Conservation (phyloP, 2,888 invertebrate species). For the Brachypalpus laphriformis region DNA sequence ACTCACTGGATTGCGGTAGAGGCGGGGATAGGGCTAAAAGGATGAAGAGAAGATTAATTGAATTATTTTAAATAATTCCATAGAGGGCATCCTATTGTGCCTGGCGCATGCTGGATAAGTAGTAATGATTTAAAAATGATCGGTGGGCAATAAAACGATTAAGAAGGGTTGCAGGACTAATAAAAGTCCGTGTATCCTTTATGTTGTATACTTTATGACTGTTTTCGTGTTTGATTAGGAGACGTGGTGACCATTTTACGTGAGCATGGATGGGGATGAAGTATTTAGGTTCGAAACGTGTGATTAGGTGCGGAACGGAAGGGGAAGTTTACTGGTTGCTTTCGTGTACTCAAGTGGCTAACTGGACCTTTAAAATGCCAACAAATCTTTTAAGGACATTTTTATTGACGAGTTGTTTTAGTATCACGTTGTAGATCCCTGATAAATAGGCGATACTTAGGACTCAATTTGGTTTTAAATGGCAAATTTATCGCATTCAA, state of each 20-base stretch:
- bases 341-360: not conserved
- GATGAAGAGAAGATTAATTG: conserved; percentile 29
- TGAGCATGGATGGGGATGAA: not conserved
- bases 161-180: conserved; percentile 1
- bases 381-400: too few species aligned
- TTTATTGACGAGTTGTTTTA: too few species aligned
- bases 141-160: conserved; percentile 36
- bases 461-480: too few species aligned
- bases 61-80: conserved; percentile 48
- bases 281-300: not conserved
- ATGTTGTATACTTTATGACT: not conserved
- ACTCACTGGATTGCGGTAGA: not conserved
- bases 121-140: conserved; percentile 18
- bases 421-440: too few species aligned
- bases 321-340: not conserved
- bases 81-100: not conserved
- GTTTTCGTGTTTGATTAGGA: not conserved
- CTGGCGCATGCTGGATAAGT: conserved; percentile 5
- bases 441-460: too few species aligned
- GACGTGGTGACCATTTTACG: not conserved
- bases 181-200: not conserved
- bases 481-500: too few species aligned
- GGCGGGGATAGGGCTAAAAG: not conserved
- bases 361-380: too few species aligned
- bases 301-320: not conserved